Conservation (phyloP, 2,888 invertebrate genomes). For the Tillus elongatus region DNA sequence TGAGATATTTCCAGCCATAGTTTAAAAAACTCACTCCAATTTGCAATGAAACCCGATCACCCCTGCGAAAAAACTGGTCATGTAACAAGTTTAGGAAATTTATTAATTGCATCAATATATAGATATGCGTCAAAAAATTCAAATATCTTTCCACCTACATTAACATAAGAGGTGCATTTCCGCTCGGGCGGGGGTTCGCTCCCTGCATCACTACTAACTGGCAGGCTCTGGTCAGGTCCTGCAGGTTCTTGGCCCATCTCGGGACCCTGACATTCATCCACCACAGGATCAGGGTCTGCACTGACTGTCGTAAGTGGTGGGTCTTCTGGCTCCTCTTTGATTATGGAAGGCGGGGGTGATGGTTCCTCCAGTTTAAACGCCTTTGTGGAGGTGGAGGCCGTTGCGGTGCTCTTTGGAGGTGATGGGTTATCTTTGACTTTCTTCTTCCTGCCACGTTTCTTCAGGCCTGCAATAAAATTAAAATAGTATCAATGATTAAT, state of each 20-base stretch:
- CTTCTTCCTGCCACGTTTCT: constrained; percentile 39
- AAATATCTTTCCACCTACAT: no score
- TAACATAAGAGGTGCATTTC: constrained; percentile 54
- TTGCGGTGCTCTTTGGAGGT: constrained; percentile 20
- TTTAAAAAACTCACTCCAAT: no score
- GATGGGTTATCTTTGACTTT: constrained; percentile 34
- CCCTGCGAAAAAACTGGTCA: no score
- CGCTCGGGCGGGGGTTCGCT: constrained; percentile 48
- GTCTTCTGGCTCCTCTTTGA: background rate
- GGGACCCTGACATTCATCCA: constrained; percentile 43
- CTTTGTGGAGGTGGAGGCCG: constrained; percentile 17
- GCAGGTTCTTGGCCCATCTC: constrained; percentile 48
- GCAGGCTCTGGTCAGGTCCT: constrained; percentile 47
- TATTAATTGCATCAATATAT: no score
- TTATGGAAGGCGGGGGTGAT: constrained; percentile 14
- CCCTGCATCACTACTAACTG: constrained; percentile 38
- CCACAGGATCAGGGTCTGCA: constrained; percentile 19
- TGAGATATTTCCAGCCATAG: no score
- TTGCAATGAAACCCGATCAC: no score
- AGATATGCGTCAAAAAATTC: no score
- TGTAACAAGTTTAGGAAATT: no score
- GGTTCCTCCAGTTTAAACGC: constrained; percentile 16
- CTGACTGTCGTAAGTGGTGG: background rate
- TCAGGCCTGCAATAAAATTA: constrained; percentile 25
- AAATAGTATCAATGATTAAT: no score